phyloP scores from a whole-genome alignment of 1,140 invertebrate species.

The Scaptomyza pallida region DNA sequence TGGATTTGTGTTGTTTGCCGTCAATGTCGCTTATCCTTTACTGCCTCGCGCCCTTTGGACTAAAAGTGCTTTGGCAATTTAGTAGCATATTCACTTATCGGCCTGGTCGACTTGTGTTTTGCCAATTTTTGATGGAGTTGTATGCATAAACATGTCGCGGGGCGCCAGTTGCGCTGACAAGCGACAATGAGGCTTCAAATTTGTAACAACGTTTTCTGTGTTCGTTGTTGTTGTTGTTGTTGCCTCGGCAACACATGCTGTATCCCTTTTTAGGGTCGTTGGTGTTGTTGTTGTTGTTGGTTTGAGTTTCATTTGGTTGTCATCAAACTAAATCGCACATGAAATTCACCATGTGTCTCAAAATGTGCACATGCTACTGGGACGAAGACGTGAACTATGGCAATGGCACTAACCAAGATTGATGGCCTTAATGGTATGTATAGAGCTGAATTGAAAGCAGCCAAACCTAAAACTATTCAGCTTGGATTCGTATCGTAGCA shows the following conservation, averaged over 20 bases:
- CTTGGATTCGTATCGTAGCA: background rate
- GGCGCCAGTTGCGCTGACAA: conserved; percentile 78
- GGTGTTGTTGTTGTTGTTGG: conserved; percentile 10
- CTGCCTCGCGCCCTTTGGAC: background rate
- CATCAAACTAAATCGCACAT: conserved; percentile 47
- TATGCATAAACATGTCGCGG: conserved; percentile 80
- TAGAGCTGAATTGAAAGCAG: background rate
- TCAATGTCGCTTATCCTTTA: conserved; percentile 27
- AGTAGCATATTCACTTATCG: conserved; percentile 78
- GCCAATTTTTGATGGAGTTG: conserved; percentile 81
- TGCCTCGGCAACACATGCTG: conserved; percentile 63
- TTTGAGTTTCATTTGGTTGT: conserved; percentile 39
- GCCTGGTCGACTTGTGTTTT: conserved; percentile 30
- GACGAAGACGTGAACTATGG: background rate
- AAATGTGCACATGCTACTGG: background rate
- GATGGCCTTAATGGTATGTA: conserved; percentile 36
- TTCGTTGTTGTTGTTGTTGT: too few species aligned
- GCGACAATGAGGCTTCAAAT: conserved; percentile 74
- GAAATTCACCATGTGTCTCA: conserved; percentile 34
- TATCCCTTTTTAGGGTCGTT: conserved; percentile 13
- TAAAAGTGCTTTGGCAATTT: conserved; percentile 61
- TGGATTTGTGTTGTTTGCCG: background rate
- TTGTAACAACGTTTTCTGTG: conserved; percentile 54
- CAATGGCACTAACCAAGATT: conserved; percentile 66
- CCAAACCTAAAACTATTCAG: conserved; percentile 19